Percentiles rank a stretch among this genome's conserved stretches.
phyloP scores from a whole-genome alignment of 2,113 vertebrate genomes.

The Scomber colias region DNA sequence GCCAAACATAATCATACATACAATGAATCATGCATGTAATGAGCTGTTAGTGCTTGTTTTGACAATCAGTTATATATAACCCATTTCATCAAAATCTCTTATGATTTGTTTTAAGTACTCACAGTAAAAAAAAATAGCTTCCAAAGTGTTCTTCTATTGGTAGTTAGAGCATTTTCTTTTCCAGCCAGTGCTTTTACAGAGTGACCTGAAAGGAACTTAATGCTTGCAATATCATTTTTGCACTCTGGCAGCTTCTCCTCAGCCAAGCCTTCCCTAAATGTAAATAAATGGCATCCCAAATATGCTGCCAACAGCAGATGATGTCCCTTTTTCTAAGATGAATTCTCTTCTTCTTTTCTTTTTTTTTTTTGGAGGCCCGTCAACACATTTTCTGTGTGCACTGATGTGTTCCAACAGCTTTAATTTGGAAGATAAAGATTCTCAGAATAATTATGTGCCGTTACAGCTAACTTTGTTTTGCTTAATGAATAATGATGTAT shows the following conservation, averaged over 20 bases:
- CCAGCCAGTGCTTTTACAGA: neutral
- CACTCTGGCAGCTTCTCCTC: neutral
- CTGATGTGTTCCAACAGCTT: conserved; percentile 28
- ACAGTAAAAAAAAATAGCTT: neutral
- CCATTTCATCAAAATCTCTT: too few relatives aligned
- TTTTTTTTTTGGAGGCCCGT: conserved; percentile 8
- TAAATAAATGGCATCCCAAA: neutral
- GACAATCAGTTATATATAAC: too few relatives aligned
- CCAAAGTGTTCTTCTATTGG: neutral
- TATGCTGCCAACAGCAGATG: conserved; percentile 13
- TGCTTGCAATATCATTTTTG: neutral
- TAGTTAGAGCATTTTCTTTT: neutral
- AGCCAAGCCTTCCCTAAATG: conserved; percentile 20
- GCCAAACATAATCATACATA: neutral
- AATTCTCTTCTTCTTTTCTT: neutral
- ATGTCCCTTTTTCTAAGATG: neutral
- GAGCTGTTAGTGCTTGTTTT: neutral
- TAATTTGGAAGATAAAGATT: conserved; percentile 46
- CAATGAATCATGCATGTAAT: neutral
- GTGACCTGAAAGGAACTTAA: neutral
- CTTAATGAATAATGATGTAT: conserved; percentile 12
- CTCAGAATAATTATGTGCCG: conserved; percentile 21
- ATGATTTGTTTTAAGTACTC: neutral
- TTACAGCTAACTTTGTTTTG: neutral
- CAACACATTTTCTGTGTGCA: conserved; percentile 33